Evolutionary conservation across 2,888 invertebrate species (phyloP).

Genomic region (Drosophila limbata): DNA sequence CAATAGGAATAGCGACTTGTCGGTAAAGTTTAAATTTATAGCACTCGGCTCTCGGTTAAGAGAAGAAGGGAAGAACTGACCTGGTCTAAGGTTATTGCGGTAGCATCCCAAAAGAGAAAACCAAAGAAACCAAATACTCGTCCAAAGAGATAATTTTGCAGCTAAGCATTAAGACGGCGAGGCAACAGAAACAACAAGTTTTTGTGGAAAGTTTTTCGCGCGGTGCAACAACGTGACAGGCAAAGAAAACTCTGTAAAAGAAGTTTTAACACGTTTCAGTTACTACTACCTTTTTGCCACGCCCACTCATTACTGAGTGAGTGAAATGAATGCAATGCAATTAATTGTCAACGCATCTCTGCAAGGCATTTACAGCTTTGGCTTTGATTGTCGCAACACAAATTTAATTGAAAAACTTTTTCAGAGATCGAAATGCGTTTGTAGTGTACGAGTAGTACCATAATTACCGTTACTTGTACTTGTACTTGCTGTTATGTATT

Average conservation of each 20-base stretch:
- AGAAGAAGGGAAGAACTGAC: conserved; percentile 37
- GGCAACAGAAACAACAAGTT: conserved; percentile 47
- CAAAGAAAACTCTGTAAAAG: conserved; percentile 47
- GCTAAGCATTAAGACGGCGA: conserved; percentile 44
- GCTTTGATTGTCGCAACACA: conserved; percentile 59
- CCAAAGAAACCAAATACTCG: conserved; percentile 37
- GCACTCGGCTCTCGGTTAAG: conserved; percentile 12
- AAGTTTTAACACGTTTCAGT: conserved; percentile 66
- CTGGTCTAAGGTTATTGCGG: conserved; percentile 25
- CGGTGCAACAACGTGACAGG: conserved; percentile 52
- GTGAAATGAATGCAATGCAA: conserved; percentile 63
- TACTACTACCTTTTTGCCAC: conserved; percentile 29
- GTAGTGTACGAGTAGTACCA: conserved; percentile 31
- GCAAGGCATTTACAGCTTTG: conserved; percentile 43
- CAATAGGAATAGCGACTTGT: conserved; percentile 15
- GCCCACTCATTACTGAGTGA: conserved; percentile 43
- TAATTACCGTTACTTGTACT: conserved; percentile 46
- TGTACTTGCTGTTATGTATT: conserved; percentile 9
- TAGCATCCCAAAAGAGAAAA: conserved; percentile 8
- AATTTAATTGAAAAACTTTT: conserved; percentile 71
- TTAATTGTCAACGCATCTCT: conserved; percentile 68
- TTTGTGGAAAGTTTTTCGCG: conserved; percentile 48
- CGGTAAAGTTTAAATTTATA: conserved; percentile 60
- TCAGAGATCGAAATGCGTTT: conserved; percentile 38
- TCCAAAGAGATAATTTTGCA: conserved; percentile 56